Evolutionary conservation across 1,140 invertebrate species (phyloP), one percentile per base, ranked within the genome.

Genomic region (Saccostrea echinata): DNA sequence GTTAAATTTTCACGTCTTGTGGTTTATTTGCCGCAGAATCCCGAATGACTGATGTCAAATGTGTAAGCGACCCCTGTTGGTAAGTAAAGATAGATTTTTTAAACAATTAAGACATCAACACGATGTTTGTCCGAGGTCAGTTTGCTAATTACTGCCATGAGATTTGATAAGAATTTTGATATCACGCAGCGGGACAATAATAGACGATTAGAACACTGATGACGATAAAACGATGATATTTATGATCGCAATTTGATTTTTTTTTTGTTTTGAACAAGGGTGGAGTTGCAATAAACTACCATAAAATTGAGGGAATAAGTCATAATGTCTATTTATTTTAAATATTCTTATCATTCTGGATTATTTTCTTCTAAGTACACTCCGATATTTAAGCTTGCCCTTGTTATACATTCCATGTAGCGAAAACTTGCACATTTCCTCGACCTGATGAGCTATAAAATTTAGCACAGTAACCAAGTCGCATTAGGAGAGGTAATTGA

Each of bases 401-500:
- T 21, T 11, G 55, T 57, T 57, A 18, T 57, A 13, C 3, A 57
- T 57, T n/a, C n/a, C 18, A 61, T n/a, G 18, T 21, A n/a, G 18
- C 6, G 55, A 18, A 61, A 61, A 61, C 53, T 57, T 18, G 55
- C 13, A 21, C 13, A 57, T 21, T 12, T 57, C 13, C 55, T 61
- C 21, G 55, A 61, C 18, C 43, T 18, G 24, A 76, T 27, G 68
- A 16, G 11, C 24, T 33, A 0, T 76, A 11, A 33, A 76, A 76
- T 76, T 43, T 18, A 76, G 68, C 68, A 33, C 30, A 76, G 68
- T 76, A 76, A 76, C 68, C 16, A 18, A 33, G 16, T 76, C 68
- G 68, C 27, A 76, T 33, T 13, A 33, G 68, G 68, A 76, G 27
- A 11, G 30, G 27, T 76, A 76, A 76, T 76, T 76, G 27, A 35